Evolutionary conservation across 1,140 invertebrate genomes (phyloP).

Genomic region (Oryctes rhinoceros): DNA sequence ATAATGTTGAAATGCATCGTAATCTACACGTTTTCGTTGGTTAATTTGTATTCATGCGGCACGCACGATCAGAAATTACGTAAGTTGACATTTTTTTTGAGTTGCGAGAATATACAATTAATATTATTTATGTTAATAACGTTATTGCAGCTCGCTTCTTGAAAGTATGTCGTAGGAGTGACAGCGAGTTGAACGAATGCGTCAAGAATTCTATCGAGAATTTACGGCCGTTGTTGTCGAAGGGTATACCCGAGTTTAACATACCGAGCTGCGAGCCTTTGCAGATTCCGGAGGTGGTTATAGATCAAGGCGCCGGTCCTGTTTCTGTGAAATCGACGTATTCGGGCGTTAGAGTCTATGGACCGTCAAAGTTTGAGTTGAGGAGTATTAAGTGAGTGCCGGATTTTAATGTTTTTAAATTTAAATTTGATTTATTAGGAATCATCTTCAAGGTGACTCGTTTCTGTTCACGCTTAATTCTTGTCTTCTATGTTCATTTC

Average conservation of each 20-base stretch:
- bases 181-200: conserved; percentile 60
- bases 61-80: background rate
- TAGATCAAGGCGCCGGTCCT: conserved; percentile 68
- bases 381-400: conserved; percentile 68
- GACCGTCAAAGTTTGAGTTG: conserved; percentile 66
- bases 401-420: background rate
- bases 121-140: background rate
- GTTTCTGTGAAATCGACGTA: conserved; percentile 69
- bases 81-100: background rate
- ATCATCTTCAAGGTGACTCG: background rate
- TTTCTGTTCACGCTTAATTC: background rate
- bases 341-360: conserved; percentile 68
- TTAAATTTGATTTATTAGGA: background rate
- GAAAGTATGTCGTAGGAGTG: conserved; percentile 58
- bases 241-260: conserved; percentile 65
- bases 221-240: conserved; percentile 62
- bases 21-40: background rate
- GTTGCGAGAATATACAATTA: background rate
- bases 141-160: conserved; percentile 56
- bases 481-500: conserved; percentile 35
- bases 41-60: conserved; percentile 3
- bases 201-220: conserved; percentile 60
- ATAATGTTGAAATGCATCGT: background rate
- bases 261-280: conserved; percentile 71
- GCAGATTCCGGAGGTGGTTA: conserved; percentile 64